These are phyloP conservation scores for Tanaodytes sp. DNA, from an alignment of 2,888 invertebrate genomes.

Conservation along the genomic window DNA sequence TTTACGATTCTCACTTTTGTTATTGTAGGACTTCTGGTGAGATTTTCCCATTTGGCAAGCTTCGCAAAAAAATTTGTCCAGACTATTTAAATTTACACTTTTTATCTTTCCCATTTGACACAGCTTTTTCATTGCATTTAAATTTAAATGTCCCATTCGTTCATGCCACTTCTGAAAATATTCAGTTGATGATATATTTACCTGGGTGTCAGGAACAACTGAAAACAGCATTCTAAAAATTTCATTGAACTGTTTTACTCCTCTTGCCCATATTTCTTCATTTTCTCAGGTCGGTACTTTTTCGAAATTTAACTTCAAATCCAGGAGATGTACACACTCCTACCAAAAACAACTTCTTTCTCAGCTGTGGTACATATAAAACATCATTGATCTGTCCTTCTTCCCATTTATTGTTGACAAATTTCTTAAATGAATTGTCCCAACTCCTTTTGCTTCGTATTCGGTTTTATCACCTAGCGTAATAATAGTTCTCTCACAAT, in stretches of 20 bases:
- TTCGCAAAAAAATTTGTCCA: slow-evolving; percentile 26
- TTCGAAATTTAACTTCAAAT: slow-evolving; percentile 1
- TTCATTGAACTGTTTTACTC: slow-evolving; percentile 12
- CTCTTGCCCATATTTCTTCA: neutral
- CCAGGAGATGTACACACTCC: neutral
- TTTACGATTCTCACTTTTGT: neutral
- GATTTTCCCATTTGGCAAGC: slow-evolving; percentile 31
- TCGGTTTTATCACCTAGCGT: neutral
- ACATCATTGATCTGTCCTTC: neutral
- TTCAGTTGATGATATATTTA: slow-evolving; percentile 8
- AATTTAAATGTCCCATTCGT: slow-evolving; percentile 39
- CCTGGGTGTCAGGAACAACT: neutral
- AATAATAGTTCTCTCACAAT: neutral
- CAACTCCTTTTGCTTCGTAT: slow-evolving; percentile 34
- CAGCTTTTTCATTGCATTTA: neutral
- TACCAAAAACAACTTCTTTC: slow-evolving; percentile 43
- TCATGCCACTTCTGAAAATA: slow-evolving; percentile 51
- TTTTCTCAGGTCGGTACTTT: neutral
- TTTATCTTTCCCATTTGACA: neutral
- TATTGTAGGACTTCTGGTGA: neutral
- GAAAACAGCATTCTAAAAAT: slow-evolving; percentile 5
- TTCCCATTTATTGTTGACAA: neutral
- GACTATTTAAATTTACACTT: neutral
- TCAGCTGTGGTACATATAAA: slow-evolving; percentile 27
- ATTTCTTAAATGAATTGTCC: slow-evolving; percentile 31